Base-by-base conservation (phyloP, 2,113 vertebrate genomes). In the Condylura cristata region DNA sequence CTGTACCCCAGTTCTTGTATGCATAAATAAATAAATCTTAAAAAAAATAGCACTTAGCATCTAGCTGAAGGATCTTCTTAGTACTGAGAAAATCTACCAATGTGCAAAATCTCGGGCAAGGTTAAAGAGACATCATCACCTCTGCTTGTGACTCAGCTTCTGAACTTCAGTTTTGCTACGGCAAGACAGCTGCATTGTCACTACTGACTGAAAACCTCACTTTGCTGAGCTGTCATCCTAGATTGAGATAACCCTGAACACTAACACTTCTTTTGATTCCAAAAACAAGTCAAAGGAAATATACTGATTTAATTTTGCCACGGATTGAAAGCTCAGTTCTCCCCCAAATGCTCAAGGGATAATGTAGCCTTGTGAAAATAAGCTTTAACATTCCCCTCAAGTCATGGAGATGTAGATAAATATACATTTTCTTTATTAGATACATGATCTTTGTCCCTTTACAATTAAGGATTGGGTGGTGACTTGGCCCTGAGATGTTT, bases 261-360 rank as follows among this genome's bases (percentile, higher is more conserved):
- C 37, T 65, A 82, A 79, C 34, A 30, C 26, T 39, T 89, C 85
- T 78, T 74, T 22, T 51, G 20, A 32, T 85, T 86, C 46, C 44
- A 86, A 87, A 84, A 81, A 68, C 13, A 90, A 18, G 22, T 32
- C 72, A 20, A 28, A 85, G 65, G 24, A 95, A 71, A 93, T 44
- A 39, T 53, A 53, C 44, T 90, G 44, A 87, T 90, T 96, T 84
- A 75, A 82, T 71, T 93, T 95, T 92, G 58, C n/a, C 74, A 41
- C 32, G 7, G 37, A 51, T 48, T 85, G 66, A 41, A 78, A 41
- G 32, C 53, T 56, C 46, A 26, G 10, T 28, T 70, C 75, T 44
- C 39, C 30, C 71, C 90, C 48, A 78, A 78, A 75, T 79, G 56
- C 16, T 46, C 53, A 44, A 60, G 22, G 5, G 11, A 37, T 22